Base-by-base conservation (phyloP, 2,113 vertebrate genomes). In the Stegostoma tigrinum region DNA sequence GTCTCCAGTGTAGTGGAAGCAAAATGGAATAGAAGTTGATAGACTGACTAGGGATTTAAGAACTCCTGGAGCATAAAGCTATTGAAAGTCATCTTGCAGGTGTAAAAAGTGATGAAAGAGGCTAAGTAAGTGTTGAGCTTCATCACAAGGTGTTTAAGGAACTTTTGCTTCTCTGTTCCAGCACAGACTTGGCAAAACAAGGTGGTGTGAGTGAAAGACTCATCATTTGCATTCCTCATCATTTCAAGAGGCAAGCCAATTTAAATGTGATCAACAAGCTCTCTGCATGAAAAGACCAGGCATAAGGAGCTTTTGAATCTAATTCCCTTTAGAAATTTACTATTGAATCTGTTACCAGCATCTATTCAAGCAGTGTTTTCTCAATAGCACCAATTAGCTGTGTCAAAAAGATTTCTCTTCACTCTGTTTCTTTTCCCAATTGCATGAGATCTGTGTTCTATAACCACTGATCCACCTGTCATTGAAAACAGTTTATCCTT, bases 1-100 rank as follows among this genome's bases (percentile, higher is more conserved):
- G n/a, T 91, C 89, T 91, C 89, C 55, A 66, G 89, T 91, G 55
- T 91, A 66, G 89, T 61, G 34, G 34, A 91, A 91, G 55, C 89
- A 64, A 55, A 90, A 64, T 64, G 52, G 52, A 55, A 30, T 48
- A 61, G 89, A 64, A 91, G 34, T 55, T 61, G 61, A 23, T 93
- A 64, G 89, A 93, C 66, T 93, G 42, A 93, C 14, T 38, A 67
- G n/a, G 61, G 17, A n/a, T 66, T 66, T 93, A n/a, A 64, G 24
- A 61, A 21, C 6, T 66, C 61, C 89, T 38, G 89, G 89, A 67
- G 19, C n/a, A 21, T 38, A 23, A 61, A 93, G 87, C 6, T 34
- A 66, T 93, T 67, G 64, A 67, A 66, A 38, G 61, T 66, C 64
- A 38, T 34, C 55, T 64, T 93, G 89, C 61, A 67, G 34, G 61